Evolutionary conservation across 2,113 vertebrate genomes (phyloP), one percentile per base, ranked within the genome.

Genomic region (Chaetura pelagica): DNA sequence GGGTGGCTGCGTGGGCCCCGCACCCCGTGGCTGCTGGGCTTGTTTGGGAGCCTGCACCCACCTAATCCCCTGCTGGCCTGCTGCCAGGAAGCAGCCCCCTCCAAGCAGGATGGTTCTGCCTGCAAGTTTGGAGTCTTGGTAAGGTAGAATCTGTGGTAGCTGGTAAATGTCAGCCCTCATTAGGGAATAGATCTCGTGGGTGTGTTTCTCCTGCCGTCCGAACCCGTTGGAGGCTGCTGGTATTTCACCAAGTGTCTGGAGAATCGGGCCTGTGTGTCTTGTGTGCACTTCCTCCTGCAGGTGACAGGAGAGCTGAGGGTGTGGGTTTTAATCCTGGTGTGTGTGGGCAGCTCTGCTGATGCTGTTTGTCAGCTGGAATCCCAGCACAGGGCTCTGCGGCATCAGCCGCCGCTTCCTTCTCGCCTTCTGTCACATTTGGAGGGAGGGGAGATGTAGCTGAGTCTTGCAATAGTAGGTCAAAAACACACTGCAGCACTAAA

Each of bases 391-490:
- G 82, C 89, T 94, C 87, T 94, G 90, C 93, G 2, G 71, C 42
- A 94, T 59, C 38, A 82, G 90, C 4, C 4, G 1, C 1, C 0
- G 48, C 51, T 88, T 72, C 84, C 48, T 82, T 92, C 87, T 88
- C 52, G 57, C 93, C 90, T 97, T 94, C 82, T 89, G 94, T 96
- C 95, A 93, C 75, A 57, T 95, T 96, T 69, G 78, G 94, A 96
- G 86, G 92, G 96, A 96, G 81, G 96, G 94, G 95, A 94, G 94
- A 96, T 74, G 62, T 76, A 94, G 92, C 89, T 29, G 63, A 95
- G 83, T 78, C 97, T 96, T 77, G 95, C 96, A 93, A 68, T 97
- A 94, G 97, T 97, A 96, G 93, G 87, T 97, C 92, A 94, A 81
- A 81, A 96, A 96, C 88, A 84, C 59, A 92, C 73, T 90, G 90